Base-by-base conservation (phyloP, 2,113 vertebrate species). In the Balaenoptera acutorostrata region DNA sequence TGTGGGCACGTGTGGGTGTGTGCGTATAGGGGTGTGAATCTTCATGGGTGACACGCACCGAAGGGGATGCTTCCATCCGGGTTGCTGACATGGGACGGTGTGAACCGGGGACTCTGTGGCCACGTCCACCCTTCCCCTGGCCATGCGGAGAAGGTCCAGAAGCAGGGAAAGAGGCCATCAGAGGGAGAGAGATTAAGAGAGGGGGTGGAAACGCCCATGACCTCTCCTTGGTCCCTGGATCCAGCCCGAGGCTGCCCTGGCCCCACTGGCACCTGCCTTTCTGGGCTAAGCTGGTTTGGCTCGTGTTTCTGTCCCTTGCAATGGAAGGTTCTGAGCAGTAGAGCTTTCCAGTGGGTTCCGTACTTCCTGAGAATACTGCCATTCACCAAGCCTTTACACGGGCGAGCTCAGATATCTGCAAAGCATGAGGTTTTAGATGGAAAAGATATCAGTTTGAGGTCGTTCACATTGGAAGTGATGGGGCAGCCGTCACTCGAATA, bases 281-380 rank as follows among this genome's bases (percentile, higher is more conserved):
- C 29, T 27, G 57, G 33, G 11, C 25, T 6, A 0, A 4, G 39
- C 49, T 21, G 27, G 2, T 5, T 17, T 5, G 74, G 68, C 44
- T 46, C 8, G 5, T 0, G 13, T 31, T n/a, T 72, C 74, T 41
- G 49, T 27, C 21, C 33, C 44, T 39, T 21, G 0, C 1, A 10
- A 1, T 9, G 2, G 33, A 20, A 57, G 8, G 27, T 27, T 44
- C n/a, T 71, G 84, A 33, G 5, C 4, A 7, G 17, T 0, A 33
- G 8, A 25, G 33, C 36, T 39, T 4, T 8, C 12, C 0, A 15
- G 10, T 1, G 0, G 15, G 49, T 1, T 27, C 46, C 0, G 0
- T 6, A 1, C 2, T 27, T 23, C 6, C 85, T 1, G 4, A 33
- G n/a, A 21, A 25, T 0, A 20, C 0, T 1, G 13, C n/a, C 10